Percentiles rank a stretch among this genome's conserved stretches.
Conservation (phyloP, 2,113 vertebrate genomes). For the Psophia crepitans region DNA sequence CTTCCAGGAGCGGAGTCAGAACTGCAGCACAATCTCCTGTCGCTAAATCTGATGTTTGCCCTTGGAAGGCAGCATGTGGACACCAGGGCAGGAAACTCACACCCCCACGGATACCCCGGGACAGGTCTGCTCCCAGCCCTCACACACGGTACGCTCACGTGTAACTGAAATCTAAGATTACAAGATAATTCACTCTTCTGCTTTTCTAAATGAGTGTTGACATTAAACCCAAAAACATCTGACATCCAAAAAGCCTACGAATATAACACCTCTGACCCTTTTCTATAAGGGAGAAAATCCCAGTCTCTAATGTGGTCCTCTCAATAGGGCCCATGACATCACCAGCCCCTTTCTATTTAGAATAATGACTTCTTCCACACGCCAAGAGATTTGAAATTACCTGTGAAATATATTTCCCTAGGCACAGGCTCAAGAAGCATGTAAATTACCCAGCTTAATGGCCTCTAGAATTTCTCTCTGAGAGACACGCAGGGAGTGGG, state of each 20-base stretch:
- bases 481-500: not conserved
- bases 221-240: not conserved
- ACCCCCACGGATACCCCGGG: not conserved
- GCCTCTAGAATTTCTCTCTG: slow-evolving; percentile 56
- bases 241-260: not conserved
- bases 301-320: slow-evolving; percentile 18
- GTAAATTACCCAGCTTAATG: slow-evolving; percentile 76
- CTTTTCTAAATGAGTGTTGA: not conserved
- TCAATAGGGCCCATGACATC: slow-evolving; percentile 11
- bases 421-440: slow-evolving; percentile 67
- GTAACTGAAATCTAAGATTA: not conserved
- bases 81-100: not conserved
- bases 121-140: not conserved
- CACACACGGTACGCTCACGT: not conserved
- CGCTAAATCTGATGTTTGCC: not conserved
- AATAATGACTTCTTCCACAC: slow-evolving; percentile 75
- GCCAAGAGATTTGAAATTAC: slow-evolving; percentile 77
- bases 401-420: slow-evolving; percentile 80
- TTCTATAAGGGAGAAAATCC: not conserved
- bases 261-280: not conserved
- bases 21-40: not conserved
- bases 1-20: not conserved
- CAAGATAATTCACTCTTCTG: not conserved
- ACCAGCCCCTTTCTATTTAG: slow-evolving; percentile 66
- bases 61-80: not conserved